Percentiles rank a stretch among this genome's conserved stretches.
Conservation (phyloP, 2,888 invertebrate genomes). For the Ophion slaviceki region DNA sequence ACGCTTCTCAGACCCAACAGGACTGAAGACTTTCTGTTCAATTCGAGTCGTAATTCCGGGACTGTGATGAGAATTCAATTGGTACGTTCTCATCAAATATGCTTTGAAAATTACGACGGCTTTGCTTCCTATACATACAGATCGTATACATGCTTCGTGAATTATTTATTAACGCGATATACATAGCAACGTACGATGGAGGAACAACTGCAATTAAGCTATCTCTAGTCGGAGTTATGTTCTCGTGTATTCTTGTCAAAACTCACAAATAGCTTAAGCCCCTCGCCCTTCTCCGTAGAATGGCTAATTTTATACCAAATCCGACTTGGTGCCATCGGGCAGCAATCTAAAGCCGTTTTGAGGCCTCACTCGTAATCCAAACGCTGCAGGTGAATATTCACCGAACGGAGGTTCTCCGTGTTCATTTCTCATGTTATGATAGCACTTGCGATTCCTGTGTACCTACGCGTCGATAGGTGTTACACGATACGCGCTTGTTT, state of each 20-base stretch:
- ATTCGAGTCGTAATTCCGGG: neutral
- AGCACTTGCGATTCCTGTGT: neutral
- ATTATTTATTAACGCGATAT: slow-evolving; percentile 13
- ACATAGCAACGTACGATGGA: neutral
- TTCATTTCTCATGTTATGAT: neutral
- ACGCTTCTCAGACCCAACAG: neutral
- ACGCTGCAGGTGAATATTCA: slow-evolving; percentile 4
- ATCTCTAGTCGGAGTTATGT: neutral
- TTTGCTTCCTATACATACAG: too few relatives aligned
- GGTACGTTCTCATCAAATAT: neutral
- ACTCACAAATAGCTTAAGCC: neutral
- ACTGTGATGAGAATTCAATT: slow-evolving; percentile 12
- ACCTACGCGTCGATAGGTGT: neutral
- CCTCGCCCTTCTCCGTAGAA: neutral
- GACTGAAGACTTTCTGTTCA: neutral
- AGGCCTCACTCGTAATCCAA: neutral
- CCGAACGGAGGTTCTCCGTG: neutral
- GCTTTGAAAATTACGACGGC: neutral
- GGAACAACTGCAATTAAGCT: neutral
- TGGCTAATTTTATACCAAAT: slow-evolving; percentile 11
- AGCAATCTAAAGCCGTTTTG: slow-evolving; percentile 17
- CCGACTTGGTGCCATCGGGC: slow-evolving; percentile 5
- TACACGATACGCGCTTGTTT: neutral
- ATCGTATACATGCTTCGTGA: neutral
- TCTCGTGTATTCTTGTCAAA: neutral